phyloP scores from a whole-genome alignment of 2,797 vertebrate species.

The Platalea minor region DNA sequence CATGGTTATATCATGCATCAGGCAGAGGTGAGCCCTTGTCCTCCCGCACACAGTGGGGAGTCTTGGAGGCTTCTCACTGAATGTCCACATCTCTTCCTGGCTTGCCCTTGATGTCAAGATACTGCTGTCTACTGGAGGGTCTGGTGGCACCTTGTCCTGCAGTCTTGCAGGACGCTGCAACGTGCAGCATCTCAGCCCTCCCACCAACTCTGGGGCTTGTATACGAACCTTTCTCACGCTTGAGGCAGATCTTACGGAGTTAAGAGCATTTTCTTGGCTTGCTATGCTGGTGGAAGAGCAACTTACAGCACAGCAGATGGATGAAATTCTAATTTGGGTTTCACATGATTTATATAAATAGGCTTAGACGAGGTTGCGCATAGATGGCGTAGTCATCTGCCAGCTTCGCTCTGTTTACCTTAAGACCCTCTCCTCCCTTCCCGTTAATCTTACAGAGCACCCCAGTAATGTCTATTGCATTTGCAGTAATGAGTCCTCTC shows the following conservation, averaged over 20 bases:
- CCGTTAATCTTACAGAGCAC: neutral
- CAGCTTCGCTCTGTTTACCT: conserved; percentile 37
- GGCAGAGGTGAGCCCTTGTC: neutral
- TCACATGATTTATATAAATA: conserved; percentile 67
- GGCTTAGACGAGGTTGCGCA: conserved; percentile 17
- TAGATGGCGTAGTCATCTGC: conserved; percentile 48
- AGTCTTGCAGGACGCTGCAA: neutral
- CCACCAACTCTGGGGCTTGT: neutral
- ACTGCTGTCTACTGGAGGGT: neutral
- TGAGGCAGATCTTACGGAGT: neutral
- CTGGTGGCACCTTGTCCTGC: neutral
- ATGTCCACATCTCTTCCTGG: neutral
- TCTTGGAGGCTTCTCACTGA: neutral
- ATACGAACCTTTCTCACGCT: neutral
- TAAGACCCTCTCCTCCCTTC: conserved; percentile 2
- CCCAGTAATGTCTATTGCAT: accelerated
- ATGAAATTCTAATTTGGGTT: conserved; percentile 58
- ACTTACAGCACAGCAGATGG: conserved; percentile 58
- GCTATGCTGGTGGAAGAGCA: neutral
- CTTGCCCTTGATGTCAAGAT: neutral
- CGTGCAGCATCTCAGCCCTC: neutral
- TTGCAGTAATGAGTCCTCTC: neutral
- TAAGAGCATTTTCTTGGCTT: conserved; percentile 41
- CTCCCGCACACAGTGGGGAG: neutral
- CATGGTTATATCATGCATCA: accelerated